These are phyloP conservation scores for Nezara viridula DNA, from an alignment of 2,888 invertebrate species.

Conservation along the genomic window DNA sequence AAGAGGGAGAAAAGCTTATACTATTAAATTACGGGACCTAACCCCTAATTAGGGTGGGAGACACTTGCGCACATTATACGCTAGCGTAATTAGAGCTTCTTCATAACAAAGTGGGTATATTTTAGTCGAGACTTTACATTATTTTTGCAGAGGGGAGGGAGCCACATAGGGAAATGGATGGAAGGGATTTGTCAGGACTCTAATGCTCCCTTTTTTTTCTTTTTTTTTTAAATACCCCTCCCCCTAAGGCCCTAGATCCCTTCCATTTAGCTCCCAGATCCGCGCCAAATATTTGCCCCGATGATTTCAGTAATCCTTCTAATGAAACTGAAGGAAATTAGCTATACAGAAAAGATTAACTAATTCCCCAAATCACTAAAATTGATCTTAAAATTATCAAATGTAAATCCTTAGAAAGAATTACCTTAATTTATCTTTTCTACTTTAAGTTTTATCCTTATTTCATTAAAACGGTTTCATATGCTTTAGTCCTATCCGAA, in stretches of 20 bases:
- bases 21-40: neutral
- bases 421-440: too few species aligned
- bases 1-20: neutral
- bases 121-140: conserved; percentile 22
- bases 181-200: conserved; percentile 16
- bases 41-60: neutral
- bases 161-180: conserved; percentile 8
- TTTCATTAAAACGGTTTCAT: too few species aligned
- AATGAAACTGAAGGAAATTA: neutral
- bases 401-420: neutral
- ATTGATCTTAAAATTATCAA: neutral
- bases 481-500: too few species aligned
- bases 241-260: neutral
- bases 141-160: neutral
- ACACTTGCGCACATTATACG: conserved; percentile 6
- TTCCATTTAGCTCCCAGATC: neutral
- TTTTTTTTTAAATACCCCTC: neutral
- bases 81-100: conserved; percentile 8
- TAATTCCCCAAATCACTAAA: neutral
- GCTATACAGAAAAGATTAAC: neutral
- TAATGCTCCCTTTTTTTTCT: neutral
- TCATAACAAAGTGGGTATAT: conserved; percentile 29
- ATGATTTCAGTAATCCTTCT: neutral
- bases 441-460: too few species aligned
- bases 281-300: conserved; percentile 4